These are phyloP conservation scores for Lycodopsis pacificus DNA, from an alignment of 2,797 vertebrate species.

Conservation along the genomic window DNA sequence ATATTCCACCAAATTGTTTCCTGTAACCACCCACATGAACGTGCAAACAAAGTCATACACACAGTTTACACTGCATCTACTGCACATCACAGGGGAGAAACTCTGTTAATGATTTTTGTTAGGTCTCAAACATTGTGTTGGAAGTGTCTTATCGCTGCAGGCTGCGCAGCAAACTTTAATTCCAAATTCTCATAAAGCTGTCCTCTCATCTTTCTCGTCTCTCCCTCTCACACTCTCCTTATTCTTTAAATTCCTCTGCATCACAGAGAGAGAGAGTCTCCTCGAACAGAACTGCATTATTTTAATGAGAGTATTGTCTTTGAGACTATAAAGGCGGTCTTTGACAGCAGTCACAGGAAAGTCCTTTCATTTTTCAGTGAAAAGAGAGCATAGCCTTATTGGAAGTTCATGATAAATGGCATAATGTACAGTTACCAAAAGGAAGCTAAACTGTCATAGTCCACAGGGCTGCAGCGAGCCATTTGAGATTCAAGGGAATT, in stretches of 20 bases:
- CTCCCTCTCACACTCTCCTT: constrained; percentile 32
- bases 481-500: constrained; percentile 33
- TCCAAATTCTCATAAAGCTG: constrained; percentile 61
- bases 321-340: constrained; percentile 32
- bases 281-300: constrained; percentile 40
- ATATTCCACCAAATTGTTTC: constrained; percentile 54
- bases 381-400: constrained; percentile 3
- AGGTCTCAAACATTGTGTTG: constrained; percentile 53
- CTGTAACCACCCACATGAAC: constrained; percentile 32
- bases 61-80: constrained; percentile 45
- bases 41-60: constrained; percentile 49
- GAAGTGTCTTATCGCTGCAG: constrained; percentile 51
- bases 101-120: constrained; percentile 61
- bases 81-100: constrained; percentile 43
- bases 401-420: constrained; percentile 44
- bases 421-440: constrained; percentile 45
- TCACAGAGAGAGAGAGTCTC: constrained; percentile 2
- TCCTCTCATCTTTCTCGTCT: constrained; percentile 43
- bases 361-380: constrained; percentile 39
- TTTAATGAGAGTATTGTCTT: constrained; percentile 61
- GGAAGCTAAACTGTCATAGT: constrained; percentile 22
- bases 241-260: constrained; percentile 31
- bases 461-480: constrained; percentile 5
- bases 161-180: constrained; percentile 54
- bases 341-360: constrained; percentile 28